Evolutionary conservation across 2,797 vertebrate genomes (phyloP).

Genomic region (Psittacula derbiana): DNA sequence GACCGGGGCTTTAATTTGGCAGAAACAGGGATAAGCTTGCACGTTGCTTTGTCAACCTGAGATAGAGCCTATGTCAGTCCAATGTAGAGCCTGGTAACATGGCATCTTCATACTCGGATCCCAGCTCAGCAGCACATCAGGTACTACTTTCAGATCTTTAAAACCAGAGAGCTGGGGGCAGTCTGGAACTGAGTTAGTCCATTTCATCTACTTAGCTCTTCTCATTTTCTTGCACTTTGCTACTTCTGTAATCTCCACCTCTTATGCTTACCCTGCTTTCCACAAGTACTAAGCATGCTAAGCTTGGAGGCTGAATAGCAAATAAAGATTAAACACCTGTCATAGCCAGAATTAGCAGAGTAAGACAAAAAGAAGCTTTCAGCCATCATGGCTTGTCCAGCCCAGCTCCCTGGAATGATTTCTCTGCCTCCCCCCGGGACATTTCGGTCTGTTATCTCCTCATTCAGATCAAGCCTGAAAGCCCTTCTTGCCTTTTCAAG

Average conservation of each 20-base stretch:
- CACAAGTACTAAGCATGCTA: neutral
- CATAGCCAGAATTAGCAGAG: neutral
- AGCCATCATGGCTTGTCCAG: neutral
- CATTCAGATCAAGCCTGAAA: constrained; percentile 30
- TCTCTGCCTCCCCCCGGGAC: neutral
- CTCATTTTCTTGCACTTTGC: neutral
- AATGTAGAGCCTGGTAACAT: neutral
- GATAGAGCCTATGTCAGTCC: neutral
- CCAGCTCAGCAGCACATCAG: neutral
- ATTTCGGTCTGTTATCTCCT: neutral
- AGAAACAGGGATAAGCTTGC: neutral
- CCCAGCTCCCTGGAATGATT: neutral
- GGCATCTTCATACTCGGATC: neutral
- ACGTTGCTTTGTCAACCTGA: neutral
- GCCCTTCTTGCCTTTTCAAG: neutral
- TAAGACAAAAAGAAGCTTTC: neutral
- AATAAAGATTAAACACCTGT: neutral
- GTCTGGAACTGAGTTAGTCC: neutral
- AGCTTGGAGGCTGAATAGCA: neutral
- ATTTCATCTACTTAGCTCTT: neutral
- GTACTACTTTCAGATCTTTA: neutral
- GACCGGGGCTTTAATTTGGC: neutral
- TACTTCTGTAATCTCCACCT: neutral
- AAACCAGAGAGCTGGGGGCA: neutral
- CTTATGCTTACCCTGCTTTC: neutral